phyloP scores from a whole-genome alignment of 2,888 invertebrate species.

The Cephus spinipes region DNA sequence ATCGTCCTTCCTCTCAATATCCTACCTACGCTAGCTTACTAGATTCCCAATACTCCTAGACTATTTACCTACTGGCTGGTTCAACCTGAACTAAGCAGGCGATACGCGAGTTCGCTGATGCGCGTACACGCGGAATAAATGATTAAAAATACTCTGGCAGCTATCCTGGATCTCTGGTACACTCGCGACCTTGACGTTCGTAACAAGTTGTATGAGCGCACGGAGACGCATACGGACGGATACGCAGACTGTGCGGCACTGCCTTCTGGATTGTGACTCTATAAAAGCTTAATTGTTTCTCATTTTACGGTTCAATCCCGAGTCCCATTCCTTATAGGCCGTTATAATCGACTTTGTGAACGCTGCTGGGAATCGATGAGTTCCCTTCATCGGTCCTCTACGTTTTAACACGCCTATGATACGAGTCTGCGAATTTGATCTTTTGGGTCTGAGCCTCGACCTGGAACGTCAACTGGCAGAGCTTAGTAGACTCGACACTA shows the following conservation, averaged over 20 bases:
- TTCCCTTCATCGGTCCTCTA: conserved; percentile 12
- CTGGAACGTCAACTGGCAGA: too few relatives aligned
- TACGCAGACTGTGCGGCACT: conserved; percentile 15
- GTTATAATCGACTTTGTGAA: not conserved
- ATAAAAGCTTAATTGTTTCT: conserved; percentile 63
- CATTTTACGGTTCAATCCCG: conserved; percentile 58
- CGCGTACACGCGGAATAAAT: too few relatives aligned
- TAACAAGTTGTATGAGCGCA: conserved; percentile 50
- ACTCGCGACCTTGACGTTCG: conserved; percentile 52
- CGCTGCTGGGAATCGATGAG: conserved; percentile 32
- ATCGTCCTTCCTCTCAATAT: too few relatives aligned
- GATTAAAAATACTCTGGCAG: too few relatives aligned
- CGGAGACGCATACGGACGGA: conserved; percentile 21
- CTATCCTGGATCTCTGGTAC: conserved; percentile 10
- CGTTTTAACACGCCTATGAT: conserved; percentile 14
- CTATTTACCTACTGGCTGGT: too few relatives aligned
- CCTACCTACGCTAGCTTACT: too few relatives aligned
- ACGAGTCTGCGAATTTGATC: too few relatives aligned
- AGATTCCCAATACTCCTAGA: too few relatives aligned
- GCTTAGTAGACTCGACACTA: too few relatives aligned
- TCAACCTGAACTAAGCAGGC: too few relatives aligned
- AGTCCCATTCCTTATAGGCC: conserved; percentile 40
- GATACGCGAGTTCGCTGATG: too few relatives aligned
- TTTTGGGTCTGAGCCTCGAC: too few relatives aligned
- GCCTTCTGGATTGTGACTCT: conserved; percentile 53